These are phyloP conservation scores for Hydra vulgaris DNA, from an alignment of 30 jellyfish, hydroid and myxozoan genomes.

Conservation along the genomic window DNA sequence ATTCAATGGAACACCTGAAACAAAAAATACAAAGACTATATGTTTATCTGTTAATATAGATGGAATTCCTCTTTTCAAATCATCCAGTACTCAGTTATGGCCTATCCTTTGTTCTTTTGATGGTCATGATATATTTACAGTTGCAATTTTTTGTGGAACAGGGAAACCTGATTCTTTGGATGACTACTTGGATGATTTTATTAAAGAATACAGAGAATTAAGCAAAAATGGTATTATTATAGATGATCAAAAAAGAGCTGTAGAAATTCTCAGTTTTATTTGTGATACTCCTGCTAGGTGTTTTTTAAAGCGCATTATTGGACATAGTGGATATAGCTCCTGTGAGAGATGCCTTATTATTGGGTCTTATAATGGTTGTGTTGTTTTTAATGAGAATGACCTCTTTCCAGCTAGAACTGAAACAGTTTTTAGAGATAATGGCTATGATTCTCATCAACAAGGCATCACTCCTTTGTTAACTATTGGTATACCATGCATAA, in stretches of 20 bases:
- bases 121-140: neutral
- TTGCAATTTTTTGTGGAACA: neutral
- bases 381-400: constrained; percentile 14
- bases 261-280: neutral
- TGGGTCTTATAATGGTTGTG: constrained; percentile 32
- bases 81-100: constrained; percentile 34
- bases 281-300: neutral
- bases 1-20: neutral
- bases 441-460: constrained; percentile 15
- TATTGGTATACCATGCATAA: constrained; percentile 13
- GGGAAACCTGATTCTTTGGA: neutral
- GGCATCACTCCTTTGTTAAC: constrained; percentile 10
- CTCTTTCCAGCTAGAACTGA: neutral
- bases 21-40: neutral
- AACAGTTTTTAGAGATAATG: constrained; percentile 9
- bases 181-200: neutral
- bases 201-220: neutral
- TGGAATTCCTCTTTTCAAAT: constrained; percentile 21
- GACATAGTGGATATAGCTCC: constrained; percentile 29
- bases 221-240: neutral
- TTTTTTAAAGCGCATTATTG: neutral
- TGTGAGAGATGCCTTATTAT: constrained; percentile 31
- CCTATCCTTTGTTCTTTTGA: constrained; percentile 8
- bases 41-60: constrained; percentile 10
- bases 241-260: neutral